phyloP scores from a whole-genome alignment of 1,140 invertebrate species.

The Spodoptera frugiperda region DNA sequence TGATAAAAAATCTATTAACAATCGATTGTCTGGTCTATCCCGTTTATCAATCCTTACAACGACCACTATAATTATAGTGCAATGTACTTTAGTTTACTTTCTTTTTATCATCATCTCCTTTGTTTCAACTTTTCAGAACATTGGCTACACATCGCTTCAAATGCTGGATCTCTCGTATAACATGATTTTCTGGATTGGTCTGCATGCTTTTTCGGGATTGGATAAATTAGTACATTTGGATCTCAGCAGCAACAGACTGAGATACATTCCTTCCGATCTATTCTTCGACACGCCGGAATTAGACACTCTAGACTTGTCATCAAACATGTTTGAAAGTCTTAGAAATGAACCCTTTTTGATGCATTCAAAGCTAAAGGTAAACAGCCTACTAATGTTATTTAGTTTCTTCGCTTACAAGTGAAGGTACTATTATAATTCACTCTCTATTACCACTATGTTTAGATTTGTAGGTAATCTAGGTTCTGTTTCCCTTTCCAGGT shows the following conservation, averaged over 20 bases:
- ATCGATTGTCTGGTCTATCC: too few species aligned
- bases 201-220: slow-evolving; percentile 80
- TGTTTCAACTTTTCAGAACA: slow-evolving; percentile 66
- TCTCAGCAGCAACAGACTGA: slow-evolving; percentile 77
- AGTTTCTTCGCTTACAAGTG: neutral
- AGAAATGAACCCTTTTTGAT: slow-evolving; percentile 81
- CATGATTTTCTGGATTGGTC: slow-evolving; percentile 82
- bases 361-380: slow-evolving; percentile 77
- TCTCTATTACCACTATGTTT: neutral
- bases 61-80: too few species aligned
- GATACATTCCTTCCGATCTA: slow-evolving; percentile 74
- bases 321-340: slow-evolving; percentile 79
- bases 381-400: too few species aligned
- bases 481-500: slow-evolving; percentile 73
- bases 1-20: too few species aligned
- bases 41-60: too few species aligned
- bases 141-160: slow-evolving; percentile 72
- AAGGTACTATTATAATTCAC: neutral
- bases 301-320: slow-evolving; percentile 76
- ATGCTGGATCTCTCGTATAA: slow-evolving; percentile 81
- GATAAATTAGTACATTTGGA: slow-evolving; percentile 74
- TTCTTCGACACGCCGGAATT: slow-evolving; percentile 80
- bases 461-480: neutral
- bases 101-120: slow-evolving; percentile 8
- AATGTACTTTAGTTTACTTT: too few species aligned